Evolutionary conservation across 2,888 invertebrate genomes (phyloP).

Genomic region (Diadegma fenestrale): DNA sequence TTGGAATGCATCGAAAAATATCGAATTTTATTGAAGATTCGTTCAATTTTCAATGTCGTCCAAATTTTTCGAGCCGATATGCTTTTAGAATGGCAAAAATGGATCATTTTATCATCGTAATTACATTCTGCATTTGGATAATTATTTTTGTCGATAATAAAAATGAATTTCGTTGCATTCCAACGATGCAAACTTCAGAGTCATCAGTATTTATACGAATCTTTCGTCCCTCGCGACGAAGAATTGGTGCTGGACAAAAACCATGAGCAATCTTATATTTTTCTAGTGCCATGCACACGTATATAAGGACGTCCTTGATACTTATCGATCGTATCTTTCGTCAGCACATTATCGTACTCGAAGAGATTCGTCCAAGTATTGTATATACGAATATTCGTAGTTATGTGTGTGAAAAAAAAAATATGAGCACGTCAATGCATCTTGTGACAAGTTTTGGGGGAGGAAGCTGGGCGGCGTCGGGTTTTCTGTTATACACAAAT

Average conservation of each 20-base stretch:
- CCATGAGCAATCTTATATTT: conserved; percentile 12
- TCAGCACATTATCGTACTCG: conserved; percentile 24
- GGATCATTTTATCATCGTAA: too few species aligned
- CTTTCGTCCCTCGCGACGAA: background rate
- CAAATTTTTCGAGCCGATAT: too few species aligned
- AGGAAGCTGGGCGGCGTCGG: conserved; percentile 9
- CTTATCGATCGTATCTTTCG: conserved; percentile 33
- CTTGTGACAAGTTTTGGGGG: background rate
- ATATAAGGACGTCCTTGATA: conserved; percentile 22
- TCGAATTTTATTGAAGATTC: too few species aligned
- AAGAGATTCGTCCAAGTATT: conserved; percentile 7
- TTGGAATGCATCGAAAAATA: too few species aligned
- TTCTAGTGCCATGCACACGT: background rate
- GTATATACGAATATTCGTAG: background rate
- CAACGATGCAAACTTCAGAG: too few species aligned
- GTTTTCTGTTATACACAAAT: conserved; percentile 25
- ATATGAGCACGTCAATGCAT: conserved; percentile 1
- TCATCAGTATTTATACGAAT: background rate
- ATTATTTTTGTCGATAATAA: too few species aligned
- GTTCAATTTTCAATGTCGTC: too few species aligned
- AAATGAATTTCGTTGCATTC: too few species aligned
- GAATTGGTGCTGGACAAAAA: background rate
- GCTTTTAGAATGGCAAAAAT: too few species aligned
- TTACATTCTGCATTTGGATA: too few species aligned
- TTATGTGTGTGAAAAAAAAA: background rate